Percentiles rank a stretch among this genome's conserved stretches.
Conservation (phyloP, 2,113 vertebrate genomes). For the Tauraco erythrolophus region DNA sequence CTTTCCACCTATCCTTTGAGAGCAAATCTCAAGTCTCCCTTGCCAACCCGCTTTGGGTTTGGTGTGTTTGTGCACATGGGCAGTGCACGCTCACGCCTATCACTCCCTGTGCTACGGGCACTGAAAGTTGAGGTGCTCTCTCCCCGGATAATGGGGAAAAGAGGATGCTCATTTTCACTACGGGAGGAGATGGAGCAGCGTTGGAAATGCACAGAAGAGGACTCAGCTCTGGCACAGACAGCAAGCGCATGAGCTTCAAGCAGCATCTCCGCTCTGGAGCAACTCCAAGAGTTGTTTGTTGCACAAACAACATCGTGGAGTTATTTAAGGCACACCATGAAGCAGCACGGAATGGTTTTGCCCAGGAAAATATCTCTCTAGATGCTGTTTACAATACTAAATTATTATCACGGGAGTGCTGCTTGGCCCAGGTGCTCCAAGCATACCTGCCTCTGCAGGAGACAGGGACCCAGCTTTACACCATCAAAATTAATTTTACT, state of each 20-base stretch:
- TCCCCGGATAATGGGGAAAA: neutral
- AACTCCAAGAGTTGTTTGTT: too few relatives aligned
- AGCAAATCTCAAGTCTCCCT: neutral
- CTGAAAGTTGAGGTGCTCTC: neutral
- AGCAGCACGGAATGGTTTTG: neutral
- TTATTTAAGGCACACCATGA: neutral
- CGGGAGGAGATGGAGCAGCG: neutral
- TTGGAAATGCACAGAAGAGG: too few relatives aligned
- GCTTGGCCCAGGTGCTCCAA: neutral
- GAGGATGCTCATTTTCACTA: neutral
- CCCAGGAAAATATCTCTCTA: neutral
- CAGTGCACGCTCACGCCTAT: neutral
- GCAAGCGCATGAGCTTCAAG: neutral
- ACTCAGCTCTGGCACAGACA: neutral
- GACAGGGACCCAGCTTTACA: rapidly evolving
- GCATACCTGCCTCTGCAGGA: neutral
- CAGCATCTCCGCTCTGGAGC: neutral
- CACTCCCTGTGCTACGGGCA: neutral
- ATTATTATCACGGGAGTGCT: neutral
- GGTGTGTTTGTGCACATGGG: neutral
- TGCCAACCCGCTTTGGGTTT: neutral
- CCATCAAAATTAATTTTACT: neutral
- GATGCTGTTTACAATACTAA: neutral
- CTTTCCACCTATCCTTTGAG: neutral
- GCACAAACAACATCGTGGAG: neutral